Conservation (phyloP, 2,888 invertebrate genomes). For the Eupithecia insigniata region DNA sequence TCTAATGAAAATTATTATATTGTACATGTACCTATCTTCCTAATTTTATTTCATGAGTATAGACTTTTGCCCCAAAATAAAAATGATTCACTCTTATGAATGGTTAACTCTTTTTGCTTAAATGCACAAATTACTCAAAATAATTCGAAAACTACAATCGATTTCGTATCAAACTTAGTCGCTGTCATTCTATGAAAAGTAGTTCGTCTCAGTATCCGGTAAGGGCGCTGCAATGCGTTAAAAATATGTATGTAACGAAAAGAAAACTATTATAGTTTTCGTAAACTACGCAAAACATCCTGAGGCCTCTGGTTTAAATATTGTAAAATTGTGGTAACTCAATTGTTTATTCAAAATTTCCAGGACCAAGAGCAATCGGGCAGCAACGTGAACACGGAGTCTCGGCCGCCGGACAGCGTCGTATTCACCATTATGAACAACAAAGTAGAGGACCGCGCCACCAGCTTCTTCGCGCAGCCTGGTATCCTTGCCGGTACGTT, state of each 20-base stretch:
- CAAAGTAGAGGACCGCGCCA: constrained; percentile 91
- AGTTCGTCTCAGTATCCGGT: background rate
- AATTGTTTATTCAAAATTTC: constrained; percentile 44
- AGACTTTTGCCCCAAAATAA: too few species aligned
- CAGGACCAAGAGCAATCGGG: constrained; percentile 76
- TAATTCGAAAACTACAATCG: too few species aligned
- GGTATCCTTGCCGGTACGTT: constrained; percentile 92
- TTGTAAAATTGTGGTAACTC: background rate
- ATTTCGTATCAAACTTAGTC: background rate
- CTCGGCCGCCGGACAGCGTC: constrained; percentile 83
- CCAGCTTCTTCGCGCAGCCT: constrained; percentile 97
- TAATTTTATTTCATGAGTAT: too few species aligned
- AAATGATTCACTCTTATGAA: too few species aligned
- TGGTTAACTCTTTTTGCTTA: too few species aligned
- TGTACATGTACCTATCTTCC: too few species aligned
- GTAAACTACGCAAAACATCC: background rate
- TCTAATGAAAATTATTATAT: background rate
- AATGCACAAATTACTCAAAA: too few species aligned
- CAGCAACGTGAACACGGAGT: constrained; percentile 70
- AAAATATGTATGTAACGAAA: background rate
- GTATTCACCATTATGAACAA: constrained; percentile 91
- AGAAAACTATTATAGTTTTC: background rate
- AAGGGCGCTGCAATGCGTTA: background rate
- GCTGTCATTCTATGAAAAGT: background rate
- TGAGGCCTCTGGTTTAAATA: background rate